Evolutionary conservation across 92 coral and sea anemone species (phyloP).

Genomic region (Zoanthus gigantus): DNA sequence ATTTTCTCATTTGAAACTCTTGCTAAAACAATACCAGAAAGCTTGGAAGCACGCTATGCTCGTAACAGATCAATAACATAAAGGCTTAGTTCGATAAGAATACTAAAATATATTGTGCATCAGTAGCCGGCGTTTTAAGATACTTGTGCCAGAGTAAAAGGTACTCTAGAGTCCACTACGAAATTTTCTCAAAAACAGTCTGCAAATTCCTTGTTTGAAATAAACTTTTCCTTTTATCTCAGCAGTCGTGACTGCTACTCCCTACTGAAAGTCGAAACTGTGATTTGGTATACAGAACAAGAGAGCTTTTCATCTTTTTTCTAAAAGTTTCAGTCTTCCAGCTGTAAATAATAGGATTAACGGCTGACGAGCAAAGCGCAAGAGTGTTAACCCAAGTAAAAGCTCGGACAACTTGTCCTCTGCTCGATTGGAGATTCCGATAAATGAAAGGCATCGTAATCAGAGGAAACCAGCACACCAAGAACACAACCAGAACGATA

Average conservation of each 20-base stretch:
- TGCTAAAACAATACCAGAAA: background rate
- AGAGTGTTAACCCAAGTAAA: constrained; percentile 90
- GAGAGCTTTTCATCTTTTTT: constrained; percentile 52
- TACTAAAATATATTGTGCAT: too few species aligned
- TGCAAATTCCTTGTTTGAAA: background rate
- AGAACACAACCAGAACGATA: constrained; percentile 73
- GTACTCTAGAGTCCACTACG: too few species aligned
- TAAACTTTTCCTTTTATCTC: background rate
- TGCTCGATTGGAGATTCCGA: constrained; percentile 52
- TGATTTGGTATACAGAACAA: background rate
- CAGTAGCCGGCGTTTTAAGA: too few species aligned
- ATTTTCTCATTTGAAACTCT: background rate
- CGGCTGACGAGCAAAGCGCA: constrained; percentile 87
- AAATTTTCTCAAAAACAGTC: too few species aligned
- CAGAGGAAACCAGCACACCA: constrained; percentile 92
- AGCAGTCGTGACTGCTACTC: background rate
- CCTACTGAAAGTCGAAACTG: constrained; percentile 1
- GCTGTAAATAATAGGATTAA: constrained; percentile 88
- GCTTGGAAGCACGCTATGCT: background rate
- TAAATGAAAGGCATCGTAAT: constrained; percentile 74
- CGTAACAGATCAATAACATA: too few species aligned
- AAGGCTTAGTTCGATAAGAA: too few species aligned
- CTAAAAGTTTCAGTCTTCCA: constrained; percentile 76
- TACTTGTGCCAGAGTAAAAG: too few species aligned
- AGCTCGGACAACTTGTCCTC: constrained; percentile 42